Percentiles rank a stretch among this genome's conserved stretches.
Conservation (phyloP, 2,888 invertebrate genomes). For the Pemphredon lugubris region DNA sequence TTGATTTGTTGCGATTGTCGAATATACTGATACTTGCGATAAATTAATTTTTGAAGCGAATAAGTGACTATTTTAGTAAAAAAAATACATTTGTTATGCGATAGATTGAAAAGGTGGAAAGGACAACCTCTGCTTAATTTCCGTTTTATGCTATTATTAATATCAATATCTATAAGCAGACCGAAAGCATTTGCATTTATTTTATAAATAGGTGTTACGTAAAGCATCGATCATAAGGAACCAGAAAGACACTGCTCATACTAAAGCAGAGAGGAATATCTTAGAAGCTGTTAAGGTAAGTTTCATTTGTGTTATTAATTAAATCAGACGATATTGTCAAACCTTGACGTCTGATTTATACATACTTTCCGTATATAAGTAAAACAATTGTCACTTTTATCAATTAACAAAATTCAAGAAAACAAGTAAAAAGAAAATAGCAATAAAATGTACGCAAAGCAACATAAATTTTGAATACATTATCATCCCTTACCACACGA, state of each 20-base stretch:
- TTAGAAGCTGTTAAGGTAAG: slow-evolving; percentile 85
- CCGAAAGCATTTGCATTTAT: not conserved
- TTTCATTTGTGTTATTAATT: not conserved
- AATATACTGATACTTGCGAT: no score
- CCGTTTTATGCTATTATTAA: not conserved
- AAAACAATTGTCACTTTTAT: not conserved
- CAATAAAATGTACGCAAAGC: no score
- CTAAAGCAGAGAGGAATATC: slow-evolving; percentile 90
- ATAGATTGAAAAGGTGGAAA: no score
- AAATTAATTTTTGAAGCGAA: no score
- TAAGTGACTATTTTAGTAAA: no score
- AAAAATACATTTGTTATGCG: no score
- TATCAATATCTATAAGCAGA: not conserved
- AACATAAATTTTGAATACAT: no score
- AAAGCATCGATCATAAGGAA: slow-evolving; percentile 89
- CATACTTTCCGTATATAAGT: not conserved
- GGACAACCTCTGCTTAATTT: not conserved
- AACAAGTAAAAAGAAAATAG: not conserved
- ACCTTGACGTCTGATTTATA: slow-evolving; percentile 15
- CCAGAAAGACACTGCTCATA: slow-evolving; percentile 90
- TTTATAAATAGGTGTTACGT: slow-evolving; percentile 82
- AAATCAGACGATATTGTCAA: slow-evolving; percentile 14
- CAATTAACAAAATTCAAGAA: no score
- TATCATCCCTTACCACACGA: no score
- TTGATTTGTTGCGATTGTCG: no score